Evolutionary conservation across 2,888 invertebrate species (phyloP), one percentile per base, ranked within the genome.

Genomic region (Bimastos eiseni): DNA sequence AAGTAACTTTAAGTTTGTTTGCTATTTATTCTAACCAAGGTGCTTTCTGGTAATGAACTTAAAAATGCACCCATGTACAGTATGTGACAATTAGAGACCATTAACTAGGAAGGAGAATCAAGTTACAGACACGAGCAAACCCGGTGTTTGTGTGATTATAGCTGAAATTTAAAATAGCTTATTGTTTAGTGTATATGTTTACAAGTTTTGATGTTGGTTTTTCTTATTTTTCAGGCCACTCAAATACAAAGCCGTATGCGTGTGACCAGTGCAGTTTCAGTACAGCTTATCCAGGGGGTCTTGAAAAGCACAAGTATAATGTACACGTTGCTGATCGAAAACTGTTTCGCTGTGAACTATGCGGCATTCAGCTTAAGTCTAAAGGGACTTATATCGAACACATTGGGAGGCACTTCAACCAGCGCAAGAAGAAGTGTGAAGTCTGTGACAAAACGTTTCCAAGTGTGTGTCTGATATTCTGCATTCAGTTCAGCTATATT

Each of bases 321-420:
- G 90, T 84, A n/a, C 90, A 90, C 55, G 41, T 38, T 34, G 36
- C 37, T 36, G 89, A 55, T 34, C 33, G 55, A 24, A 44, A 49
- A 49, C 34, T 90, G 34, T 90, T 55, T 70, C 49, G 37, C 33
- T 90, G 90, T 49, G 70, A 44, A 70, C 70, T 90, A 4, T 90
- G 90, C 30, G 89, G 70, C n/a, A 44, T 41, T 44, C 38, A 41
- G 19, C 70, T 90, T 0, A 88, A 88, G 41, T 89, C 90, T 15
- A 90, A 90, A 49, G 90, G 90, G 33, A 90, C 90, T n/a, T 90
- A 90, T 49, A 33, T 34, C 15, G 90, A 90, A 34, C 90, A 90
- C 55, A 88, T 90, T 34, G 36, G 70, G 21, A 24, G 90, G 89
- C 90, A 90, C 21, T 44, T 90, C 89, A 55, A 84, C 41, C 89